Base-by-base conservation (phyloP, 2,113 vertebrate species). In the Sminthopsis crassicaudata region DNA sequence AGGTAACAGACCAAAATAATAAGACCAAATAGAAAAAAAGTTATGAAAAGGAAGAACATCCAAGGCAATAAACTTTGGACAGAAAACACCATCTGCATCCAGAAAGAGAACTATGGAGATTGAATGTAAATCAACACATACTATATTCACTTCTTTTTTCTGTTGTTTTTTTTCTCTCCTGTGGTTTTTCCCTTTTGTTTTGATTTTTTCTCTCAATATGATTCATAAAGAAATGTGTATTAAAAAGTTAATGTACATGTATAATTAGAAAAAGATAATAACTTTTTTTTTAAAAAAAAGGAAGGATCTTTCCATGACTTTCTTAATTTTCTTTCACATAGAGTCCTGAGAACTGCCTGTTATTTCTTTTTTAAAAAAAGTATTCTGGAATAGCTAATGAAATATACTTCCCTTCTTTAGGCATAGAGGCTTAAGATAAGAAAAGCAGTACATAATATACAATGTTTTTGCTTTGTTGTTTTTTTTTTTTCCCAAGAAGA, bases 341-440 rank as follows among this genome's bases (percentile, higher is more conserved):
- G 27, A 84, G 55, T 50, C 36, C 46, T 51, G 14, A 76, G 11
- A 51, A 76, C 67, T 84, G 67, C 55, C 67, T 23, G 25, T 30
- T 42, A 89, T 84, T 96, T 96, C 36, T 93, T 27, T 46, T 96
- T 96, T 95, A 96, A 76, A 48, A 48, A 48, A n/a, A 42, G n/a
- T 42, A n/a, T 84, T 84, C 67, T 2, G 42, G n/a, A 84, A 42
- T 42, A 42, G 16, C 2, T 42, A 84, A 84, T 42, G 67, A 84
- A 84, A 84, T 14, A 84, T 23, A 76, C 12, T 42, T 22, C 16
- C 60, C 5, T 84, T 19, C 19, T 84, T 84, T 84, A 42, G n/a
- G 16, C n/a, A 84, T 42, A 84, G n/a, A 84, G 67, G 67, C n/a
- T 84, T 42, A 5, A 26, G 67, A 42, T 42, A 22, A 84, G 8